Conservation (phyloP, 2,888 invertebrate species). For the Cremastinae sp. region DNA sequence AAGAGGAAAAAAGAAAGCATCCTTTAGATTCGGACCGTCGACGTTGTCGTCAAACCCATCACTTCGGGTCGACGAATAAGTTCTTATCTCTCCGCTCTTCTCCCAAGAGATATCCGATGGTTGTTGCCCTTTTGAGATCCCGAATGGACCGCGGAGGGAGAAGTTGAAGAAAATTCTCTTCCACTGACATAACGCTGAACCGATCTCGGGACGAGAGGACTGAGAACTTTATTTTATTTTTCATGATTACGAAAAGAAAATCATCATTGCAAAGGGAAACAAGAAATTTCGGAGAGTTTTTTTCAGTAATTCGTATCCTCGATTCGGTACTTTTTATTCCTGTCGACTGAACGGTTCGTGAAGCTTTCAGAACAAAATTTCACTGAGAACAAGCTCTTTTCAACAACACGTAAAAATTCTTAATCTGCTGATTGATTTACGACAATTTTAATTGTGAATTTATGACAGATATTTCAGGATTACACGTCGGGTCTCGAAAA, state of each 20-base stretch:
- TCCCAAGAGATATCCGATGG: slow-evolving; percentile 48
- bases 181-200: slow-evolving; percentile 34
- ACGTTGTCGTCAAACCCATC: slow-evolving; percentile 23
- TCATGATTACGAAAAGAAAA: slow-evolving; percentile 25
- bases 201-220: slow-evolving; percentile 47
- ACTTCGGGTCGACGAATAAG: slow-evolving; percentile 27
- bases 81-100: slow-evolving; percentile 17
- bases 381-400: too few species aligned
- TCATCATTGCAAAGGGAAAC: background rate
- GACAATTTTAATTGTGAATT: too few species aligned
- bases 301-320: background rate
- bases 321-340: background rate
- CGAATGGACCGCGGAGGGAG: slow-evolving; percentile 15
- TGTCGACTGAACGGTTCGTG: background rate
- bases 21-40: slow-evolving; percentile 53
- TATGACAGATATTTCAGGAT: too few species aligned
- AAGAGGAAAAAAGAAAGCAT: slow-evolving; percentile 21
- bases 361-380: too few species aligned
- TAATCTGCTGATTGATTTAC: background rate
- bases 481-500: too few species aligned
- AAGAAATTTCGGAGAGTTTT: background rate
- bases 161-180: slow-evolving; percentile 42
- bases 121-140: slow-evolving; percentile 35
- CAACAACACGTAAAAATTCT: background rate
- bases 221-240: slow-evolving; percentile 46